Conservation (phyloP, 2,797 vertebrate species). For the Esox masquinongy region DNA sequence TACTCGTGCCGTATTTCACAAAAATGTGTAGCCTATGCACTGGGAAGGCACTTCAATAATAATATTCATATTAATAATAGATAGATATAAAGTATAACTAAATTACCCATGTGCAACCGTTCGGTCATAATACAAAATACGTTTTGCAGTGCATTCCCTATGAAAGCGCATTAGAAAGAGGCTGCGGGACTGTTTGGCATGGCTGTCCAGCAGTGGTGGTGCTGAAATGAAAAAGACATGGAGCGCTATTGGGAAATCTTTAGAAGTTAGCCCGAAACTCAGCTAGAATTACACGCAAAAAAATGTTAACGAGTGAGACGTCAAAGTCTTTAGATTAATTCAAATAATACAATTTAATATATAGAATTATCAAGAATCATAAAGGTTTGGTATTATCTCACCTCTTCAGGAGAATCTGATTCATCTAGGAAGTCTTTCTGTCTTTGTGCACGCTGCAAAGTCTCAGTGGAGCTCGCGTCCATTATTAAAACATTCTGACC, state of each 20-base stretch:
- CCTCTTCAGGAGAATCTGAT: neutral
- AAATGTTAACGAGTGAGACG: neutral
- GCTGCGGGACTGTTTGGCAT: neutral
- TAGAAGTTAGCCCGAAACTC: neutral
- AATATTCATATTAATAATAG: too few relatives aligned
- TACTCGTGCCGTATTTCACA: too few relatives aligned
- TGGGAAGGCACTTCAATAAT: too few relatives aligned
- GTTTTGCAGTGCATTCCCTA: too few relatives aligned
- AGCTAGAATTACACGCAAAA: too few relatives aligned
- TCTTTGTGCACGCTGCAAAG: neutral
- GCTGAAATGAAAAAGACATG: neutral
- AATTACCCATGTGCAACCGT: too few relatives aligned
- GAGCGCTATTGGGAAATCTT: neutral
- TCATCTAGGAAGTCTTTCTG: neutral
- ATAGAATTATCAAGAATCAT: neutral
- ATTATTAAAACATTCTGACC: conserved; percentile 31
- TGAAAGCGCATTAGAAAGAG: too few relatives aligned
- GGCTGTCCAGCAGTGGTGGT: neutral
- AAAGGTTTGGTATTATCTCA: neutral
- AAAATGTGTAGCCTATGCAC: too few relatives aligned
- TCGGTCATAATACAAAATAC: too few relatives aligned
- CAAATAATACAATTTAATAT: neutral
- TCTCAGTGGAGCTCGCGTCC: conserved; percentile 18
- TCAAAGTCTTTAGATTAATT: neutral
- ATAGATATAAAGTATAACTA: too few relatives aligned